Evolutionary conservation across 2,888 invertebrate genomes (phyloP), one percentile per base, ranked within the genome.

Genomic region (Drosophila infuscata): DNA sequence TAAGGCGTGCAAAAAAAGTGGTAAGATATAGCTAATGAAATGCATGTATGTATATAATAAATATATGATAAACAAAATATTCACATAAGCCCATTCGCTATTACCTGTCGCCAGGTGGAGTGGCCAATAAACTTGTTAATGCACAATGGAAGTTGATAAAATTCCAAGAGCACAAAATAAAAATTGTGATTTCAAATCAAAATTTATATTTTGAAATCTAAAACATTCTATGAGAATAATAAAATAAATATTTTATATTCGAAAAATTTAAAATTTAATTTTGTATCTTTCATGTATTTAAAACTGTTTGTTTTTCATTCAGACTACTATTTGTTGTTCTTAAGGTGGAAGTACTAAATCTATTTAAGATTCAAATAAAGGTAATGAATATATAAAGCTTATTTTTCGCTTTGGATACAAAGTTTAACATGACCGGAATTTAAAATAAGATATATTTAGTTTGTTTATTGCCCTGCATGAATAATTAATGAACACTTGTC

Each of bases 21-120:
- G 66, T 77, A 57, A 75, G 71, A 69, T 77, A 70, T 52, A 56
- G 57, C 35, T 70, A 54, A 66, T 9, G 15, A 49, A 54, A n/a
- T 33, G 20, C 38, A 38, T 63, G 29, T 11, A 51, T 59, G 12
- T 58, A 29, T 57, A 17, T 38, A 51, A 20, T 43, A 20, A 2
- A 38, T 12, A 29, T n/a, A 35, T 43, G 7, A 32, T 51, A 64
- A 41, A 43, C 29, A 54, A 64, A 41, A 43, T 63, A 41, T 38
- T 29, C 20, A 25, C 36, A 35, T 51, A 36, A 62, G 64, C 49
- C 48, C 73, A 74, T 80, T 67, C 41, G 60, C 68, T 48, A 67
- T 79, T 74, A 82, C 82, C 85, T 85, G 75, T 3, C 83, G 48
- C 73, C 74, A 74, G 83, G 83, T 82, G 85, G 85, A 74, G 76